Percentiles rank a stretch among this genome's conserved stretches.
phyloP scores from a whole-genome alignment of 2,888 invertebrate species.

The Luperina testacea region DNA sequence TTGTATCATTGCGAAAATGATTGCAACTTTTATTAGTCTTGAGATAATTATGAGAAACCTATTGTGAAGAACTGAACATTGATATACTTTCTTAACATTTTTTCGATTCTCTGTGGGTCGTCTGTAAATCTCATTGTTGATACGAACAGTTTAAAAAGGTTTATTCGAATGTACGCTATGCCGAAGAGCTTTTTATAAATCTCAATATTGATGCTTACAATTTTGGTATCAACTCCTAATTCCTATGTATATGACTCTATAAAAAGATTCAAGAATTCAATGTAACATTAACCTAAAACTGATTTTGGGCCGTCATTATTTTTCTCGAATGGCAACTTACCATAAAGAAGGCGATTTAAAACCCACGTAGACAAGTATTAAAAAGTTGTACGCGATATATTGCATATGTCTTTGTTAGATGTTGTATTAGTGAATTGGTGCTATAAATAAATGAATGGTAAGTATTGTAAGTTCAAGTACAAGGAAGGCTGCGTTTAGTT shows the following conservation, averaged over 20 bases:
- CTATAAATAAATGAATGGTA: constrained; percentile 44
- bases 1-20: constrained; percentile 54
- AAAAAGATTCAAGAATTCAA: constrained; percentile 49
- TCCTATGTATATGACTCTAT: constrained; percentile 43
- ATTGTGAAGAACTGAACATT: constrained; percentile 24
- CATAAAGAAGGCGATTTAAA: constrained; percentile 56
- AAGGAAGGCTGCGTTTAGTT: constrained; percentile 53
- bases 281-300: constrained; percentile 56
- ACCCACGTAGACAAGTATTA: constrained; percentile 57
- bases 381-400: constrained; percentile 28
- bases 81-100: constrained; percentile 15
- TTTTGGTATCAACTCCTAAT: constrained; percentile 39
- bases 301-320: constrained; percentile 61
- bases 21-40: constrained; percentile 51
- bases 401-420: constrained; percentile 11
- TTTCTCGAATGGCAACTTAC: constrained; percentile 58
- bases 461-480: constrained; percentile 60
- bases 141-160: not conserved
- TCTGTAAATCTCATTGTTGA: constrained; percentile 11
- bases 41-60: constrained; percentile 54
- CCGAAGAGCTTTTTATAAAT: not conserved
- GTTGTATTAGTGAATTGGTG: constrained; percentile 12
- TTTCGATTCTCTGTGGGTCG: not conserved
- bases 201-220: constrained; percentile 18
- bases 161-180: not conserved